These are phyloP conservation scores for Nothocercus nigrocapillus DNA, from an alignment of 2,113 vertebrate genomes.

Conservation along the genomic window DNA sequence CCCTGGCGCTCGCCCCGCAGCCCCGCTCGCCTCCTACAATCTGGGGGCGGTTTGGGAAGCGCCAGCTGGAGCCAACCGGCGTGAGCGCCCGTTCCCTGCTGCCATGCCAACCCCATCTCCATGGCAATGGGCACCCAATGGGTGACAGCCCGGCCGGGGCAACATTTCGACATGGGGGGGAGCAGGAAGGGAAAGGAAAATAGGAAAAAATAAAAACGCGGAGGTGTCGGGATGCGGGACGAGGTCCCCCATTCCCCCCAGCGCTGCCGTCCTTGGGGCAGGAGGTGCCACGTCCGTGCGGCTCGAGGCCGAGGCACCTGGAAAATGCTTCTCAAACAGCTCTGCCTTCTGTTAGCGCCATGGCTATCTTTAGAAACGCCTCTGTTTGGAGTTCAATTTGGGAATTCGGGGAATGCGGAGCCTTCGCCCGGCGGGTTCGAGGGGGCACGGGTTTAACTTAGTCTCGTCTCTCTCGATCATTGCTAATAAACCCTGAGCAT, in stretches of 20 bases:
- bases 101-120: constrained; percentile 70
- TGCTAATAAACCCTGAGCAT: background rate
- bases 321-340: constrained; percentile 20
- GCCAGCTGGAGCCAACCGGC: constrained; percentile 52
- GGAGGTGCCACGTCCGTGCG: too few relatives aligned
- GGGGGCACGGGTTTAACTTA: background rate
- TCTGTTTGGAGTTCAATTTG: too few relatives aligned
- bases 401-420: background rate
- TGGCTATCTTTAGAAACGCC: constrained; percentile 1
- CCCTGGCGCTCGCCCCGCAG: background rate
- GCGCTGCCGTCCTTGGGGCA: too few relatives aligned
- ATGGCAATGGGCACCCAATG: constrained; percentile 61
- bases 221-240: too few relatives aligned
- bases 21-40: background rate
- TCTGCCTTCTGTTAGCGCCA: constrained; percentile 31
- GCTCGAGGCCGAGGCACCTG: background rate
- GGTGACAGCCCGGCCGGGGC: constrained; percentile 32
- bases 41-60: constrained; percentile 40
- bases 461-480: background rate
- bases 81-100: constrained; percentile 19
- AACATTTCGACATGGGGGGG: background rate
- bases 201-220: too few relatives aligned
- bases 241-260: too few relatives aligned
- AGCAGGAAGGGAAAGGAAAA: too few relatives aligned
- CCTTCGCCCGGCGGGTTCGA: background rate